phyloP scores from a whole-genome alignment of 2,113 vertebrate genomes.

The Zeus faber region DNA sequence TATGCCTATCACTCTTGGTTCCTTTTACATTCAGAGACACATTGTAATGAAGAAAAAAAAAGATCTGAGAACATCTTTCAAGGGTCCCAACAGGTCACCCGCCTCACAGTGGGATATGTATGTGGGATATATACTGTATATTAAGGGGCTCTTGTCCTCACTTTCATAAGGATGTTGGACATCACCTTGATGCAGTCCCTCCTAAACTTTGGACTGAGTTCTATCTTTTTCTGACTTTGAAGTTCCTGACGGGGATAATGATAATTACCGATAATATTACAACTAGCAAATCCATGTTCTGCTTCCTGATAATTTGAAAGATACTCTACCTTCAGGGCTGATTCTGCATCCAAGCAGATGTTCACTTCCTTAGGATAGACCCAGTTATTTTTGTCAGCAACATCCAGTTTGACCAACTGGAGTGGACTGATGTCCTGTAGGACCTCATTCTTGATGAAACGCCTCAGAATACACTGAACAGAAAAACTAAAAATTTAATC shows the following conservation, averaged over 20 bases:
- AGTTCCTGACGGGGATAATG: too few species aligned
- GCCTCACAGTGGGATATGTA: conserved; percentile 24
- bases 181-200: too few species aligned
- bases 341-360: conserved; percentile 17
- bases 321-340: conserved; percentile 18
- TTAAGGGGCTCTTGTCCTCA: too few species aligned
- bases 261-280: too few species aligned
- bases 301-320: conserved; percentile 8
- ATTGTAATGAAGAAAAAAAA: background rate
- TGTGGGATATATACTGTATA: too few species aligned
- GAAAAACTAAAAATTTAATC: background rate
- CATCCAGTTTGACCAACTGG: too few species aligned
- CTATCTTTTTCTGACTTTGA: too few species aligned
- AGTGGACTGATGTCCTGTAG: too few species aligned
- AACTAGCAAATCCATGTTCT: background rate
- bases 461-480: background rate
- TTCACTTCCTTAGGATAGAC: conserved; percentile 14
- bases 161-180: too few species aligned
- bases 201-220: too few species aligned
- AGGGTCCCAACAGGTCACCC: conserved; percentile 25
- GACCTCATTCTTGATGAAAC: conserved; percentile 3
- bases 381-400: background rate
- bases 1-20: conserved; percentile 1
- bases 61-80: conserved; percentile 8
- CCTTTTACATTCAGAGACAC: background rate